Evolutionary conservation across 2,797 vertebrate species (phyloP).

Genomic region (Syngnathus acus): DNA sequence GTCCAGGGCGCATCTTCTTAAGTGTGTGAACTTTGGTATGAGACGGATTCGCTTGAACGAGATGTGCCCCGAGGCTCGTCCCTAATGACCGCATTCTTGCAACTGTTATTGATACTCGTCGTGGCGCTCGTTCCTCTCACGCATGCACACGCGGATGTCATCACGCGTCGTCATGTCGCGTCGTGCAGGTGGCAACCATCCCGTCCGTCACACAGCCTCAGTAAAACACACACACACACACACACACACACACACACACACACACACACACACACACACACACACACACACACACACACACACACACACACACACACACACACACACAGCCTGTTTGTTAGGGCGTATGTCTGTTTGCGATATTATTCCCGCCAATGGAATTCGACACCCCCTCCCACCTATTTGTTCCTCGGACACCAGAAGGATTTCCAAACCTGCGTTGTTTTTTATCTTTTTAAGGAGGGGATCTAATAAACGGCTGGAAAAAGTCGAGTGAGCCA

Average conservation of each 20-base stretch:
- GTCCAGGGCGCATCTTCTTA: too few relatives aligned
- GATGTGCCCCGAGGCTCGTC: slow-evolving; percentile 31
- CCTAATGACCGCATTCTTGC: slow-evolving; percentile 50
- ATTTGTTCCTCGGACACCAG: slow-evolving; percentile 5
- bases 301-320: not conserved
- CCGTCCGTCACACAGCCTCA: not conserved
- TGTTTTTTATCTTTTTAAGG: slow-evolving; percentile 19
- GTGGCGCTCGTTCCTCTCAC: too few relatives aligned
- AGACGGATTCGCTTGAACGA: too few relatives aligned
- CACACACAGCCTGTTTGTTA: not conserved
- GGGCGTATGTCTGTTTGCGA: not conserved
- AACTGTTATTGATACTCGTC: slow-evolving; percentile 14
- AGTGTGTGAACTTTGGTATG: too few relatives aligned
- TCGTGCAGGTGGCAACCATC: too few relatives aligned
- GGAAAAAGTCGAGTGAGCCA: slow-evolving; percentile 20
- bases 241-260: slow-evolving; percentile 22
- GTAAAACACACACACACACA: slow-evolving; percentile 6
- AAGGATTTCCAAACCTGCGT: not conserved
- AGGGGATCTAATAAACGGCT: slow-evolving; percentile 41
- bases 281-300: not conserved
- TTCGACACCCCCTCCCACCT: slow-evolving; percentile 9
- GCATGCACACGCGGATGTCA: too few relatives aligned
- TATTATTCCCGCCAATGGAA: slow-evolving; percentile 7
- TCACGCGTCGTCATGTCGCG: too few relatives aligned
- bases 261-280: slow-evolving; percentile 23